Percentiles rank a stretch among this genome's conserved stretches.
Evolutionary conservation across 53 echinoderm and acorn worm species (phyloP).

Genomic region (Pentamera pediparva): DNA sequence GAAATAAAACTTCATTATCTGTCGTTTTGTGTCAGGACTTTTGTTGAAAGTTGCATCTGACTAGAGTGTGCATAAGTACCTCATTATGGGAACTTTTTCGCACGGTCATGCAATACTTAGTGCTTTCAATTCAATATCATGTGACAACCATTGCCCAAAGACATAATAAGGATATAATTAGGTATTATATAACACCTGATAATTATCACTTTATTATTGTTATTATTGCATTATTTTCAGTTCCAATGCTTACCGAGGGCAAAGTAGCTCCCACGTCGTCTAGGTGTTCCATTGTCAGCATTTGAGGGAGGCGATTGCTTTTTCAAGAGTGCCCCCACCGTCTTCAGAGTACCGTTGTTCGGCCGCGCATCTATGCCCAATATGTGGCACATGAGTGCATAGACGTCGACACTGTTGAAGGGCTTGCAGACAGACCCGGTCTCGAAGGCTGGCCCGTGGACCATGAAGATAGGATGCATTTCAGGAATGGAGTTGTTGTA

Average conservation of each 20-base stretch:
- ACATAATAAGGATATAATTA: too few relatives aligned
- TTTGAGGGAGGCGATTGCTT: neutral
- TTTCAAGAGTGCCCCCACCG: constrained; percentile 34
- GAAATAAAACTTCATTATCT: too few relatives aligned
- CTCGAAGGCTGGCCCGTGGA: constrained; percentile 74
- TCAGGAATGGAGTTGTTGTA: constrained; percentile 77
- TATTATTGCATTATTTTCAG: too few relatives aligned
- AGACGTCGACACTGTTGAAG: constrained; percentile 78
- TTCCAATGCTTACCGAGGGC: constrained; percentile 12
- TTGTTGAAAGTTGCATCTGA: too few relatives aligned
- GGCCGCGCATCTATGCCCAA: constrained; percentile 49
- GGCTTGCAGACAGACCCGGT: constrained; percentile 42
- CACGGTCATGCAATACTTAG: too few relatives aligned
- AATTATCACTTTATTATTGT: too few relatives aligned
- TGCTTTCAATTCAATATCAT: too few relatives aligned
- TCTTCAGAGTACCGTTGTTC: constrained; percentile 65
- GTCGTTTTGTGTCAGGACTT: too few relatives aligned
- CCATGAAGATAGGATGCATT: constrained; percentile 71
- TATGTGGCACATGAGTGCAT: constrained; percentile 58
- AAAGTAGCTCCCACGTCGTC: neutral
- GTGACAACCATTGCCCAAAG: too few relatives aligned
- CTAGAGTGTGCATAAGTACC: too few relatives aligned
- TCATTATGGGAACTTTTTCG: too few relatives aligned
- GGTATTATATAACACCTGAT: too few relatives aligned
- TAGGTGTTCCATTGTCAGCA: neutral